Evolutionary conservation across 1,140 invertebrate species (phyloP).

Genomic region (Lordiphosa clarofinis): DNA sequence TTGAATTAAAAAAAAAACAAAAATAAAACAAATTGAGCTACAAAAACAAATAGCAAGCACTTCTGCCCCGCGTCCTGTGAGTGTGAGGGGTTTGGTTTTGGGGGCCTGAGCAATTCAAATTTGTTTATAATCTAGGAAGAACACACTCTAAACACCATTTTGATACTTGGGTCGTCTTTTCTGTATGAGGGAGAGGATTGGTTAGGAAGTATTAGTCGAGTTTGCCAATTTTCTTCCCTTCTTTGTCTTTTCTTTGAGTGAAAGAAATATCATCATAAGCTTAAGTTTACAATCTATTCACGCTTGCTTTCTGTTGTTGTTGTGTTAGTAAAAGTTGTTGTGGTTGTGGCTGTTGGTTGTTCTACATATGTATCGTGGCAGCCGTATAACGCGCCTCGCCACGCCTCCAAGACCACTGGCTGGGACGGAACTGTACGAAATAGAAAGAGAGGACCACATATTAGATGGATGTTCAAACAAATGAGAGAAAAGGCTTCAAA

Average conservation of each 20-base stretch:
- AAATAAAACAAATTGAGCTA: conserved; percentile 56
- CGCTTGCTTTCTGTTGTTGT: conserved; percentile 11
- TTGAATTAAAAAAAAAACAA: conserved; percentile 18
- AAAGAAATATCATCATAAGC: conserved; percentile 4
- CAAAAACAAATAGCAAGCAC: conserved; percentile 58
- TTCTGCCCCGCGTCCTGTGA: conserved; percentile 29
- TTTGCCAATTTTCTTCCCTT: too few species aligned
- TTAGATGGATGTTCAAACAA: too few species aligned
- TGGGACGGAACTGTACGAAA: conserved; percentile 92
- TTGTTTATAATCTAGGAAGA: conserved; percentile 2
- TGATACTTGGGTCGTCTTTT: too few species aligned
- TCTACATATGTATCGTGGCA: conserved; percentile 94
- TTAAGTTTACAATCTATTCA: conserved; percentile 11
- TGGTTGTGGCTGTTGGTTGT: conserved; percentile 2
- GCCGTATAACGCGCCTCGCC: conserved; percentile 95
- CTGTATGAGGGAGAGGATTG: too few species aligned
- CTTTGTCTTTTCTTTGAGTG: neutral
- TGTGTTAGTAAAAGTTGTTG: conserved; percentile 2
- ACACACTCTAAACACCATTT: neutral
- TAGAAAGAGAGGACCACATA: conserved; percentile 7
- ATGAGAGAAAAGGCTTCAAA: conserved; percentile 36
- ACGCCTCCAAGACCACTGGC: conserved; percentile 93
- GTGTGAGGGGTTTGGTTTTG: conserved; percentile 7
- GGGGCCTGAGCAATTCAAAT: conserved; percentile 6
- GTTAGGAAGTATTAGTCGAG: too few species aligned